These are phyloP conservation scores for Osmerus mordax DNA, from an alignment of 2,113 vertebrate genomes.

Conservation along the genomic window DNA sequence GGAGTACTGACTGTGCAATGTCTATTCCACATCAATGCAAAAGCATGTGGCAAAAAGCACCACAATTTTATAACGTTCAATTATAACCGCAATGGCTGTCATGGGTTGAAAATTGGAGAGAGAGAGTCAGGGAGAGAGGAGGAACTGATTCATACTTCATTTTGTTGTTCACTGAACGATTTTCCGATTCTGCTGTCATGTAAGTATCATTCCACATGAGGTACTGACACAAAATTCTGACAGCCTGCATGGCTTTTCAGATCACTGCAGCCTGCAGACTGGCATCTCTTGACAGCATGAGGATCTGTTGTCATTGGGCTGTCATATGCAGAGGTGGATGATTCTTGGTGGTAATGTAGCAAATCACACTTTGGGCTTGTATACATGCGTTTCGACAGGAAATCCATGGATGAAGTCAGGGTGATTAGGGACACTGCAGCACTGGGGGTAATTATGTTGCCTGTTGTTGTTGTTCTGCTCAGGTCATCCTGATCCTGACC, in stretches of 20 bases:
- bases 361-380: conserved; percentile 13
- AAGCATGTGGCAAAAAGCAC: conserved; percentile 27
- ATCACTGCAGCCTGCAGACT: conserved; percentile 45
- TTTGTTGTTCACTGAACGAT: conserved; percentile 61
- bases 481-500: conserved; percentile 96
- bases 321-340: conserved; percentile 33
- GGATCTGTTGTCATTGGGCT: conserved; percentile 53
- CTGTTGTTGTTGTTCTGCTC: conserved; percentile 37
- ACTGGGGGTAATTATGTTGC: conserved; percentile 34
- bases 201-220: conserved; percentile 60
- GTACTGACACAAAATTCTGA: conserved; percentile 48
- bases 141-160: conserved; percentile 34
- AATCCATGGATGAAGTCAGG: conserved; percentile 20
- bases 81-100: conserved; percentile 25
- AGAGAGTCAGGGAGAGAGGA: background rate
- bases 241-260: conserved; percentile 41
- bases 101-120: background rate
- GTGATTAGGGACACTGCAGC: conserved; percentile 21
- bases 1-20: conserved; percentile 46
- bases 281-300: conserved; percentile 54
- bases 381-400: conserved; percentile 36
- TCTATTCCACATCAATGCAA: conserved; percentile 31
- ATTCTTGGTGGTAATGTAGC: conserved; percentile 43
- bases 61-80: conserved; percentile 9
- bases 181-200: conserved; percentile 55